Conservation (phyloP, 1,140 invertebrate species). For the Drosophila orena region DNA sequence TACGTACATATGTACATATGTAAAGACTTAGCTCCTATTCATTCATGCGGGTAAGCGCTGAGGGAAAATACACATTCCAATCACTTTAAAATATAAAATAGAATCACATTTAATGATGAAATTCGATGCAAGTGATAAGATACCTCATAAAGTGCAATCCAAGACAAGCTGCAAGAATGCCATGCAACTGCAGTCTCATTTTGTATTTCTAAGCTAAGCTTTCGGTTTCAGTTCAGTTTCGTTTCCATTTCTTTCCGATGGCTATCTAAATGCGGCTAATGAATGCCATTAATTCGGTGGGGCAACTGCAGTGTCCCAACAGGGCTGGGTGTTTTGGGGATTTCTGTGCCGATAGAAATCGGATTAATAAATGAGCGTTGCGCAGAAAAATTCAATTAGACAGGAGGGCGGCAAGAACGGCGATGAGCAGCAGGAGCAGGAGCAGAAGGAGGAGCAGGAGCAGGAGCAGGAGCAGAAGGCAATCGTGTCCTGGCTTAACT, state of each 20-base stretch:
- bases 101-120: neutral
- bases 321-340: constrained; percentile 39
- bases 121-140: no score
- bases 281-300: constrained; percentile 71
- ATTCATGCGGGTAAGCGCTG: neutral
- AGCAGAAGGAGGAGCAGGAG: constrained; percentile 2
- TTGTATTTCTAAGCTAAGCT: constrained; percentile 28
- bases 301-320: constrained; percentile 21
- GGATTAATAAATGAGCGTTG: constrained; percentile 80
- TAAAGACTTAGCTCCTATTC: constrained; percentile 24
- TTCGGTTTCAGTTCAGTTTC: constrained; percentile 43
- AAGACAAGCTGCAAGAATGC: neutral
- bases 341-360: constrained; percentile 72
- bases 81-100: neutral
- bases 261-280: constrained; percentile 75
- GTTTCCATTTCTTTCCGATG: constrained; percentile 43
- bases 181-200: constrained; percentile 6
- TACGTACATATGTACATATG: no score
- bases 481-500: constrained; percentile 51
- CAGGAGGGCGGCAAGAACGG: constrained; percentile 6
- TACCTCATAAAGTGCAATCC: constrained; percentile 4
- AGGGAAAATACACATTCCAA: neutral
- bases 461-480: constrained; percentile 5
- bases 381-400: constrained; percentile 74
- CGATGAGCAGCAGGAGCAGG: neutral